Percentiles rank a stretch among this genome's conserved stretches.
Conservation (phyloP, 1,140 invertebrate genomes). For the Pogonomyrmex barbatus region DNA sequence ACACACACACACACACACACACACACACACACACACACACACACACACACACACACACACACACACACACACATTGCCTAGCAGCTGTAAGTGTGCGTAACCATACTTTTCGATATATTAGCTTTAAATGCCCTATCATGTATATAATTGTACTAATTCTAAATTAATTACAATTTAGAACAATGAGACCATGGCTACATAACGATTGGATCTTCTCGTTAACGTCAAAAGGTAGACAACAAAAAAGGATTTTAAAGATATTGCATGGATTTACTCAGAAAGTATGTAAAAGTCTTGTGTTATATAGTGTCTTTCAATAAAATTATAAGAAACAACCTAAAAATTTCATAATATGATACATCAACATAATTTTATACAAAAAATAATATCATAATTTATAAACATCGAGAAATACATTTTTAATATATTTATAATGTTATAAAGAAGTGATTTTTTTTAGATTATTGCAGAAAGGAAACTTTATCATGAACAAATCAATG, state of each 20-base stretch:
- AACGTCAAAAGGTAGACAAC: conserved; percentile 83
- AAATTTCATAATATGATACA: neutral
- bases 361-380: neutral
- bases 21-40: too few species aligned
- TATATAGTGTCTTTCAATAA: neutral
- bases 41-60: too few species aligned
- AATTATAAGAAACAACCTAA: too few species aligned
- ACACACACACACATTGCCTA: too few species aligned
- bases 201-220: conserved; percentile 86
- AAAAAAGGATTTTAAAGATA: conserved; percentile 87
- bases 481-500: conserved; percentile 72
- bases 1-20: too few species aligned
- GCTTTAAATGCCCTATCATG: too few species aligned
- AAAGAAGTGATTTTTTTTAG: conserved; percentile 34
- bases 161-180: conserved; percentile 74
- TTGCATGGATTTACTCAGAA: conserved; percentile 90
- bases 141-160: neutral
- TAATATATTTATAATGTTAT: too few species aligned
- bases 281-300: conserved; percentile 83
- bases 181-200: conserved; percentile 77
- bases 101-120: too few species aligned
- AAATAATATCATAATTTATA: neutral
- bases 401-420: neutral
- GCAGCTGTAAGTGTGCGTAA: too few species aligned
- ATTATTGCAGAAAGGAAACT: conserved; percentile 76